Conservation (phyloP, 2,113 vertebrate genomes). For the Machaerirhynchus nigripectus region DNA sequence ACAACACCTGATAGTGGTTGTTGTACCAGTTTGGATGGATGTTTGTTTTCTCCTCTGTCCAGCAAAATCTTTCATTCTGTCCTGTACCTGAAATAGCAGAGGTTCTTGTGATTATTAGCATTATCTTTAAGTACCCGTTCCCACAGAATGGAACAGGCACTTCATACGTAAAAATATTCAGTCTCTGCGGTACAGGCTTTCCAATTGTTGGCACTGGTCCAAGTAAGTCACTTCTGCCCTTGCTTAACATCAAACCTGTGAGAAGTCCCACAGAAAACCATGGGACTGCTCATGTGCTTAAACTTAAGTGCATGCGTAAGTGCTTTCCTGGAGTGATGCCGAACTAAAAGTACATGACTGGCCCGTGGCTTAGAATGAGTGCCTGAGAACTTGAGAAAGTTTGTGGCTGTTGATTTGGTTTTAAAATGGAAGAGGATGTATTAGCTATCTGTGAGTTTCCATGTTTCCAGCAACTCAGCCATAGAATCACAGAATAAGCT, state of each 20-base stretch:
- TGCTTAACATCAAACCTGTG: background rate
- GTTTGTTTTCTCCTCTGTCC: background rate
- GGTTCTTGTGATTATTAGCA: background rate
- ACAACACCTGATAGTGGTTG: constrained; percentile 6
- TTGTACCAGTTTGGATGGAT: background rate
- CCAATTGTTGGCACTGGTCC: background rate
- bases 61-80: background rate
- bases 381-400: background rate
- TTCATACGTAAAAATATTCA: background rate
- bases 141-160: background rate
- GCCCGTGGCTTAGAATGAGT: background rate
- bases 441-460: background rate
- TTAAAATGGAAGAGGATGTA: background rate
- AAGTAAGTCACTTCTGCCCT: constrained; percentile 6
- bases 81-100: background rate
- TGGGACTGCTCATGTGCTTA: background rate
- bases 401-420: background rate
- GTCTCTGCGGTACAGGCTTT: background rate
- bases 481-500: background rate
- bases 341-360: background rate
- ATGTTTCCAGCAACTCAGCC: background rate
- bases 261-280: constrained; percentile 1
- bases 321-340: constrained; percentile 10
- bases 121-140: background rate
- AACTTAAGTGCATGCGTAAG: background rate